These are phyloP conservation scores for Antrozous pallidus DNA, from an alignment of 2,797 vertebrate genomes.

Conservation along the genomic window DNA sequence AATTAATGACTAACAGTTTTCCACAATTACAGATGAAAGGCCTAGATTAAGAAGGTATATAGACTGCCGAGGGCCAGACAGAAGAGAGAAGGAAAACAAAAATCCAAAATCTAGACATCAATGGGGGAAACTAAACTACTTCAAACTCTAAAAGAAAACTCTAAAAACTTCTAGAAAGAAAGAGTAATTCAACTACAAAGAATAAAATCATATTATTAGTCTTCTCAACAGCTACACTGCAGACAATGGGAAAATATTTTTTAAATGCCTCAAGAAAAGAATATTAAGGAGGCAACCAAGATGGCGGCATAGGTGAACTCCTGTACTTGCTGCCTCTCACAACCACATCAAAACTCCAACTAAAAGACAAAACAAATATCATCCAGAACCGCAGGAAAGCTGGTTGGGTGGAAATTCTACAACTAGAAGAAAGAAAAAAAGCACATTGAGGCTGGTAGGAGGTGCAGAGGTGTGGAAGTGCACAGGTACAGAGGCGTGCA, in stretches of 20 bases:
- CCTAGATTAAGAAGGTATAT: background rate
- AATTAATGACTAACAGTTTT: background rate
- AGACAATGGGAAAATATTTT: slow-evolving; percentile 16
- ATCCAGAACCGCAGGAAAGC: no score
- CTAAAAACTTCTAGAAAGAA: background rate
- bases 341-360: no score
- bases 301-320: no score
- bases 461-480: no score
- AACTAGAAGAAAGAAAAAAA: no score
- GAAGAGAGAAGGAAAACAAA: slow-evolving; percentile 7
- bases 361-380: no score
- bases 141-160: slow-evolving; percentile 9
- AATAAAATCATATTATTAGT: background rate
- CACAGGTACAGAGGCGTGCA: no score
- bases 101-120: background rate
- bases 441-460: no score
- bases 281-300: background rate
- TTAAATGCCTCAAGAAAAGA: background rate
- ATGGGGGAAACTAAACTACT: background rate
- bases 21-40: background rate
- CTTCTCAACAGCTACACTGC: background rate
- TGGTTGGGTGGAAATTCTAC: no score
- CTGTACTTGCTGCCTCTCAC: no score
- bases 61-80: background rate
- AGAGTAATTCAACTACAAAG: background rate